phyloP scores from a whole-genome alignment of 2,888 invertebrate species.

The Tanypteryx hageni region DNA sequence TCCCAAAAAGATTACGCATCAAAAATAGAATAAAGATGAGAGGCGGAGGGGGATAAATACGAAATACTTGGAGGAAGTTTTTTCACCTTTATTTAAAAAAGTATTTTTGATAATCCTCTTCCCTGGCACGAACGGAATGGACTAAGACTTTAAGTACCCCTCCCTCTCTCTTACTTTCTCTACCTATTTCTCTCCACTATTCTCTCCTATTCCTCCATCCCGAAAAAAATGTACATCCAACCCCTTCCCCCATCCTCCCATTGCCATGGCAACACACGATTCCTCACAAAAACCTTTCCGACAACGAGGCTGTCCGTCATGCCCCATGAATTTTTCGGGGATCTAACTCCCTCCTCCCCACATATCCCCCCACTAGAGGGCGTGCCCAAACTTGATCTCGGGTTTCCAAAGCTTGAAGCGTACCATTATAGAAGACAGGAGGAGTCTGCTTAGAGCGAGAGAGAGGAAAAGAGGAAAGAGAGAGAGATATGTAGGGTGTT shows the following conservation, averaged over 20 bases:
- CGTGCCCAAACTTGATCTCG: slow-evolving; percentile 53
- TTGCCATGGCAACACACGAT: neutral
- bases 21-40: neutral
- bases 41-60: neutral
- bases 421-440: slow-evolving; percentile 42
- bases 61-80: neutral
- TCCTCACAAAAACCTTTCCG: slow-evolving; percentile 16
- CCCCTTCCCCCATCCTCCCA: neutral
- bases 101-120: neutral
- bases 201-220: neutral
- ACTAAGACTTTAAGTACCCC: neutral
- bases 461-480: neutral
- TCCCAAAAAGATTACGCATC: slow-evolving; percentile 20
- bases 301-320: slow-evolving; percentile 42
- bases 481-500: slow-evolving; percentile 23
- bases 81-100: neutral
- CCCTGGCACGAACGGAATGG: neutral
- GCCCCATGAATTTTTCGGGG: slow-evolving; percentile 38
- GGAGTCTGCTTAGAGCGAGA: slow-evolving; percentile 23
- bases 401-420: slow-evolving; percentile 51
- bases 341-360: slow-evolving; percentile 31
- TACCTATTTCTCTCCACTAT: too few relatives aligned
- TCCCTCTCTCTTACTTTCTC: neutral
- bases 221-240: neutral
- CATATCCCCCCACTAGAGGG: neutral